Conservation (phyloP, 37 sponge, comb jelly and placozoan genomes). For the Tethya wilhelma region DNA sequence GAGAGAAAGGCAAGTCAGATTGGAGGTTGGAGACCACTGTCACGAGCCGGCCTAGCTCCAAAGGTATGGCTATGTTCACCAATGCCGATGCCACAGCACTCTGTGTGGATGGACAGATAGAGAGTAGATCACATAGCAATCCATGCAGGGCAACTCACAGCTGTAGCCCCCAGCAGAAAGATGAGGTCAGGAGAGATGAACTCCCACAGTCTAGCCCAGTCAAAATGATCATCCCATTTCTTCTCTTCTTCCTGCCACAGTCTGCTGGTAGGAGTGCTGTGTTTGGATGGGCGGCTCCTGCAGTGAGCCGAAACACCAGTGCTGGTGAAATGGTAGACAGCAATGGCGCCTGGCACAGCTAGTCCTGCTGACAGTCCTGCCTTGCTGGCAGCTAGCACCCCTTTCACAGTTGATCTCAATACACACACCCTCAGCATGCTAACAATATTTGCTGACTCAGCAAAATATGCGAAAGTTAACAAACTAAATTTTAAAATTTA, state of each 20-base stretch:
- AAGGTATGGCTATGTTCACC: conserved; percentile 70
- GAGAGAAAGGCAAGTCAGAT: conserved; percentile 26
- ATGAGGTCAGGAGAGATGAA: conserved; percentile 46
- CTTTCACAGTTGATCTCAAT: neutral
- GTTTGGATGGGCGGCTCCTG: neutral
- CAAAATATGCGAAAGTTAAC: too few species aligned
- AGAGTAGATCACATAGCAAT: neutral
- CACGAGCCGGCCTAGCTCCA: conserved; percentile 66
- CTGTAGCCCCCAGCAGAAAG: conserved; percentile 44
- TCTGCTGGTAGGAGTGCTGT: neutral
- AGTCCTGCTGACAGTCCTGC: conserved; percentile 4
- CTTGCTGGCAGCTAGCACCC: neutral
- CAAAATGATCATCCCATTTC: conserved; percentile 8
- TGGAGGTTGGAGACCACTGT: conserved; percentile 55
- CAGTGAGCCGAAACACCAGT: neutral
- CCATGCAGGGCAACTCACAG: conserved; percentile 28
- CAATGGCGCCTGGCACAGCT: neutral
- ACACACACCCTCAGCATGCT: neutral
- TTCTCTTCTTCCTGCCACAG: neutral
- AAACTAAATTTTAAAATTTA: too few species aligned
- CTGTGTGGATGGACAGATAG: conserved; percentile 17
- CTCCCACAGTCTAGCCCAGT: conserved; percentile 55
- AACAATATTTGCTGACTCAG: neutral
- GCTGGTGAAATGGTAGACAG: neutral
- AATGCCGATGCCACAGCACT: conserved; percentile 76